Evolutionary conservation across 2,888 invertebrate species (phyloP).

Genomic region (Chaitophorus viminalis): DNA sequence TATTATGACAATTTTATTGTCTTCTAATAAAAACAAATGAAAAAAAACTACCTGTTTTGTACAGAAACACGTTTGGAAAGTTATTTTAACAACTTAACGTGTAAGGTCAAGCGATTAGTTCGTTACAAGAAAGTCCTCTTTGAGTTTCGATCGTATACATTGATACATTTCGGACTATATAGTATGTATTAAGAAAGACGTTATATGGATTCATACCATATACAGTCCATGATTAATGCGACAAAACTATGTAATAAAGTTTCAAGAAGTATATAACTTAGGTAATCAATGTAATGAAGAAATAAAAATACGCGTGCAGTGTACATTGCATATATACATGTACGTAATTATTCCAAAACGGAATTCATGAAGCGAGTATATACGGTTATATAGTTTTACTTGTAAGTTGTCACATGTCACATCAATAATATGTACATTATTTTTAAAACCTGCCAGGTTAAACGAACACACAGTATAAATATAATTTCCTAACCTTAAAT

Average conservation of each 20-base stretch:
- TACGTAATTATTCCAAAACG: slow-evolving; percentile 8
- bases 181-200: slow-evolving; percentile 41
- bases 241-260: slow-evolving; percentile 27
- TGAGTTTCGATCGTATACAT: slow-evolving; percentile 16
- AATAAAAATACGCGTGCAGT: slow-evolving; percentile 24
- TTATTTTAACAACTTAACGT: slow-evolving; percentile 22
- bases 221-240: slow-evolving; percentile 36
- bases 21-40: neutral
- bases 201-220: slow-evolving; percentile 40
- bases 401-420: slow-evolving; percentile 34
- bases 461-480: slow-evolving; percentile 16
- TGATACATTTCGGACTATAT: neutral
- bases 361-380: slow-evolving; percentile 16
- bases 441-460: neutral
- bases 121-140: slow-evolving; percentile 22
- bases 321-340: too few relatives aligned
- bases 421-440: neutral
- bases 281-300: slow-evolving; percentile 40
- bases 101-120: slow-evolving; percentile 32
- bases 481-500: neutral
- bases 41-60: neutral
- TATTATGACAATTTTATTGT: slow-evolving; percentile 5
- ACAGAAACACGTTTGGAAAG: slow-evolving; percentile 34
- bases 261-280: slow-evolving; percentile 13
- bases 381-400: slow-evolving; percentile 19